phyloP scores from a whole-genome alignment of 1,140 invertebrate species.

The Anastrepha obliqua region DNA sequence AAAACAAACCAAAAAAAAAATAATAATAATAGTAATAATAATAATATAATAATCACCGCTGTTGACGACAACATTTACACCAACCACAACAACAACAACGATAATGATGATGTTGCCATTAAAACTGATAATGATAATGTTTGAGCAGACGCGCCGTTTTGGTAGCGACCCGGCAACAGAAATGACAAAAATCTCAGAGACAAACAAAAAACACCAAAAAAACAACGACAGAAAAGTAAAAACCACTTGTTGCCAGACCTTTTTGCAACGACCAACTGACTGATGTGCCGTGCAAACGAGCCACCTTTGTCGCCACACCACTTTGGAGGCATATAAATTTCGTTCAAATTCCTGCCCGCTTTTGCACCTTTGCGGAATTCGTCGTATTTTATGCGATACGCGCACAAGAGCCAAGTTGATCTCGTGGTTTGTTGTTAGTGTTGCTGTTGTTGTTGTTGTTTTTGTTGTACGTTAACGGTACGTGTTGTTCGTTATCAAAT shows the following conservation, averaged over 20 bases:
- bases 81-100: conserved; percentile 12
- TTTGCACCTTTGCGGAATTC: conserved; percentile 8
- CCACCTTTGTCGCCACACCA: background rate
- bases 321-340: conserved; percentile 12
- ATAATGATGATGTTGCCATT: conserved; percentile 32
- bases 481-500: conserved; percentile 56
- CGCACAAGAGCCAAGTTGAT: too few relatives aligned
- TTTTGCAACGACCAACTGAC: background rate
- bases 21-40: background rate
- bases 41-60: background rate
- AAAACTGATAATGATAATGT: conserved; percentile 44
- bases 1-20: background rate
- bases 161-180: conserved; percentile 5
- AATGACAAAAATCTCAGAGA: background rate
- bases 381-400: background rate
- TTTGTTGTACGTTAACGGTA: conserved; percentile 47
- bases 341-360: background rate
- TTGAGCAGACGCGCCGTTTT: conserved; percentile 28
- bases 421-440: too few relatives aligned
- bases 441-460: conserved; percentile 15
- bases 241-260: background rate
- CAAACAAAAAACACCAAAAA: background rate
- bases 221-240: background rate
- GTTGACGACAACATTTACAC: conserved; percentile 13
- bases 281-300: background rate